These are phyloP conservation scores for Microchrysa polita DNA, from an alignment of 2,888 invertebrate genomes.

Conservation along the genomic window DNA sequence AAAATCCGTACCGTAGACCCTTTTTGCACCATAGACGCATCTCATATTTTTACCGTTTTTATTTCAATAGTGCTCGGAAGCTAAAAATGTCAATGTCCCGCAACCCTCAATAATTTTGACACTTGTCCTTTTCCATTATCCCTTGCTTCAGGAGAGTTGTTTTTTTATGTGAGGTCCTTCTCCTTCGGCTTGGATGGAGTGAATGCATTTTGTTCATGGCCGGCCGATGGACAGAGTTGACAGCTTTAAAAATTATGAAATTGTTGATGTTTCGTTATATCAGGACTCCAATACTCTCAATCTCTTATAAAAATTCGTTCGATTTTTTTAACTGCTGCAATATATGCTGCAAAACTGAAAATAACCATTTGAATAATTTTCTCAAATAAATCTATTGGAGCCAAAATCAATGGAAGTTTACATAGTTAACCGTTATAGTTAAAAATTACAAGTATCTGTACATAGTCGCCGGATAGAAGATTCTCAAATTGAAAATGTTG, in stretches of 20 bases:
- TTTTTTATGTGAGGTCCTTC: not conserved
- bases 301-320: too few relatives aligned
- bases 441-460: too few relatives aligned
- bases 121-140: conserved; percentile 42
- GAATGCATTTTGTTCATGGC: not conserved
- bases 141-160: not conserved
- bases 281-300: too few relatives aligned
- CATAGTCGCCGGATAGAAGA: too few relatives aligned
- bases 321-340: too few relatives aligned
- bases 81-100: conserved; percentile 47
- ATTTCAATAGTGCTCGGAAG: conserved; percentile 19
- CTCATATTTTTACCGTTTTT: conserved; percentile 34
- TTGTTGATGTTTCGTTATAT: too few relatives aligned
- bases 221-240: not conserved
- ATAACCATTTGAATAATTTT: too few relatives aligned
- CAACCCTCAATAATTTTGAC: conserved; percentile 45
- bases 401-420: too few relatives aligned
- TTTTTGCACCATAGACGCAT: conserved; percentile 19
- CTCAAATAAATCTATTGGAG: too few relatives aligned
- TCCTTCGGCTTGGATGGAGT: conserved; percentile 13
- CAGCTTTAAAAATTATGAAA: not conserved
- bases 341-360: too few relatives aligned
- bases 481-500: too few relatives aligned
- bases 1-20: conserved; percentile 9
- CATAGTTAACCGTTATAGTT: too few relatives aligned